Evolutionary conservation across 2,113 vertebrate genomes (phyloP).

Genomic region (Bubalus kerabau): DNA sequence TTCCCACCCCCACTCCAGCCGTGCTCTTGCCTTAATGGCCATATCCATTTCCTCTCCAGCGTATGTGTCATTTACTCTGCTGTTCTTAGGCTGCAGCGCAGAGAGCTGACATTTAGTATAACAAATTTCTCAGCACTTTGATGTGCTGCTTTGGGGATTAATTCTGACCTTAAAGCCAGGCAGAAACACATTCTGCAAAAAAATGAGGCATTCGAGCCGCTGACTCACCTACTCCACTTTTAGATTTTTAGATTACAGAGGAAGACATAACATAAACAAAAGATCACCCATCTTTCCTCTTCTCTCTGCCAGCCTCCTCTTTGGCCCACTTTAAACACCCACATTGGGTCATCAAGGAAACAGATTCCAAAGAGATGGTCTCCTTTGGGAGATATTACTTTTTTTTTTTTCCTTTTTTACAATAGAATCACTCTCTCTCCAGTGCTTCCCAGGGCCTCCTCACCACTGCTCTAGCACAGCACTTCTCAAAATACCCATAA

Average conservation of each 20-base stretch:
- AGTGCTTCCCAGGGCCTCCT: background rate
- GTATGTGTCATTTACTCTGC: slow-evolving; percentile 6
- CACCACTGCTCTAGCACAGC: background rate
- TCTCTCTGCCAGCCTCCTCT: background rate
- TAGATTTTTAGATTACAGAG: slow-evolving; percentile 25
- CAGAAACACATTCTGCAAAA: slow-evolving; percentile 41
- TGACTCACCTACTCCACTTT: slow-evolving; percentile 3
- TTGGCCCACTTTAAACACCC: background rate
- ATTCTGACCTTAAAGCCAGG: slow-evolving; percentile 42
- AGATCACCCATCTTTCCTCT: background rate
- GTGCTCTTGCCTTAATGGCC: background rate
- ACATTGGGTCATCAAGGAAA: background rate
- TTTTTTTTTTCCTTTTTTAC: background rate
- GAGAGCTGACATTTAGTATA: slow-evolving; percentile 35
- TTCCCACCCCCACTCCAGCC: background rate
- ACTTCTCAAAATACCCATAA: background rate
- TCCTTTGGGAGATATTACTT: background rate
- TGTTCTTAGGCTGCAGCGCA: slow-evolving; percentile 7
- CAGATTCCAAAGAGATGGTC: background rate
- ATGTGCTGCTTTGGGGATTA: slow-evolving; percentile 44
- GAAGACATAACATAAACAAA: slow-evolving; percentile 15
- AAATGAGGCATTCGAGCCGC: slow-evolving; percentile 19
- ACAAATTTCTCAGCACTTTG: slow-evolving; percentile 32
- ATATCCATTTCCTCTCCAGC: slow-evolving; percentile 3
- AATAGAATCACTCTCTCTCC: background rate